These are phyloP conservation scores for Pomacea canaliculata DNA, from an alignment of 2,888 invertebrate genomes.

Conservation along the genomic window DNA sequence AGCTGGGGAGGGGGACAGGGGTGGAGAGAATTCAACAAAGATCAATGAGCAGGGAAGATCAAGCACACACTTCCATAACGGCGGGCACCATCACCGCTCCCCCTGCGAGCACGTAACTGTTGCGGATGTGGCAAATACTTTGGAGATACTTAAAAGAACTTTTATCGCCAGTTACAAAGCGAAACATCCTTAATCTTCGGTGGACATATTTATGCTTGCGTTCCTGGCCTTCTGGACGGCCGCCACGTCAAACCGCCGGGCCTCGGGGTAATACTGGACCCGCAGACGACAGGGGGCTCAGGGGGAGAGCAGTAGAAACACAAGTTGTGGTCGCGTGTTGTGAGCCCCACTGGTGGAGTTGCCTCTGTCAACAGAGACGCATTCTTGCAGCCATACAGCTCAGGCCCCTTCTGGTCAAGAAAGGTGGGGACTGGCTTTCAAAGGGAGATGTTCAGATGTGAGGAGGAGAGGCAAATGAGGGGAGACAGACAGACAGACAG, in stretches of 20 bases:
- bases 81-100: neutral
- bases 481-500: too few species aligned
- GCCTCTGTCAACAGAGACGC: too few species aligned
- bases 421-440: too few species aligned
- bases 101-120: constrained; percentile 2
- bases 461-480: too few species aligned
- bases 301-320: neutral
- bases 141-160: constrained; percentile 32
- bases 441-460: too few species aligned
- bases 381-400: too few species aligned
- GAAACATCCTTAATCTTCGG: constrained; percentile 30
- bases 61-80: neutral
- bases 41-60: neutral
- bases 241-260: constrained; percentile 21
- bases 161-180: constrained; percentile 31
- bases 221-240: constrained; percentile 21
- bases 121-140: constrained; percentile 27
- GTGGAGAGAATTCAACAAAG: neutral
- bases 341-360: too few species aligned
- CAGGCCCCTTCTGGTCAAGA: too few species aligned
- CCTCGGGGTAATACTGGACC: constrained; percentile 15
- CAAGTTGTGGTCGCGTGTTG: too few species aligned
- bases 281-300: neutral
- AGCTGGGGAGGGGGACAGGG: too few species aligned
- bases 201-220: constrained; percentile 26